Evolutionary conservation across 35 echinoderm and acorn worm genomes (phyloP), one percentile per base, ranked within the genome.

Genomic region (Patiria miniata): DNA sequence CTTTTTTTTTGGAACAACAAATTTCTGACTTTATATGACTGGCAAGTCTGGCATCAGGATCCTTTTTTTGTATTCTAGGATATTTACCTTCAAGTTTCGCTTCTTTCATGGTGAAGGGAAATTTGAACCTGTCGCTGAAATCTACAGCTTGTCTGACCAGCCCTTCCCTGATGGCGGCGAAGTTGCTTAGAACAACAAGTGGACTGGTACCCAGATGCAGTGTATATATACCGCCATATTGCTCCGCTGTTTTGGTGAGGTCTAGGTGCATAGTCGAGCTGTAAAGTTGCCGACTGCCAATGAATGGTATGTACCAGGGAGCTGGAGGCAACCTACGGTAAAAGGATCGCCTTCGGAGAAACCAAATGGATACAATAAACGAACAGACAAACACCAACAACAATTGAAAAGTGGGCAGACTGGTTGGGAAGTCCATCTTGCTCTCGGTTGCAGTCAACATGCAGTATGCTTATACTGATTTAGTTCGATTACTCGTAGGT

Each of bases 301-400:
- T 22, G 65, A 73, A 7, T 73, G 65, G 65, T 18, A 73, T 73
- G 65, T 73, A 73, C 65, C 65, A 73, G 0, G 65, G 29, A 73
- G 65, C 14, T 32, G 65, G 65, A 32, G 65, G 65, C 29, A 73
- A 30, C 14, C 65, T 34, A 36, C 65, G 65, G 26, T 73, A 34
- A 34, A 73, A 34, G 34, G 65, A 22, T 30, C 65, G 18, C 65
- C 65, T 26, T 2, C 65, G 65, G 21, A 73, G 29, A 34, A 73
- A 73, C 65, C 18, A 73, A 7, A 23, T 34, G 34, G 65, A 26
- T 14, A 73, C 34, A 2, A 73, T 18, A 73, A 73, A 73, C 26
- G 65, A 32, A 23, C 26, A 73, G 65, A 23, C 65, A 30, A 73
- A 73, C 29, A 73, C 65, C 65, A 73, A 34, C 29, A 73, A 36